Evolutionary conservation across 2,113 vertebrate species (phyloP).

Genomic region (Cochlearius cochlearius): DNA sequence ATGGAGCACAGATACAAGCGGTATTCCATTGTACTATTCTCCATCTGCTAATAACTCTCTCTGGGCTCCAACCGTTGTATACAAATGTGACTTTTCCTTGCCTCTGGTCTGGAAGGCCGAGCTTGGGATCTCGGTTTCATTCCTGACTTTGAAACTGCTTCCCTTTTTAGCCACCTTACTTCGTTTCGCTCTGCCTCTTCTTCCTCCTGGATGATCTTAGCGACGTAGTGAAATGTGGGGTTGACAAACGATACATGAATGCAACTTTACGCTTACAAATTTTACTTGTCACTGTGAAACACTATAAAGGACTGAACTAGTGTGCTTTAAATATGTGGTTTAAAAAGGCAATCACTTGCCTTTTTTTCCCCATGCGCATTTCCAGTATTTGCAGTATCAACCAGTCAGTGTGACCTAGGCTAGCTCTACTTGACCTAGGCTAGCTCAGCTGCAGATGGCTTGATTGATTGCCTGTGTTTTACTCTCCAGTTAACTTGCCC

Average conservation of each 20-base stretch:
- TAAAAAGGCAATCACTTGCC: background rate
- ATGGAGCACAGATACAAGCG: background rate
- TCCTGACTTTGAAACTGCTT: background rate
- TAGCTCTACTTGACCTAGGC: background rate
- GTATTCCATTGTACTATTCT: background rate
- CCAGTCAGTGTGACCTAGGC: background rate
- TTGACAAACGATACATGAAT: background rate
- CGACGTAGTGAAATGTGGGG: background rate
- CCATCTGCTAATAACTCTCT: background rate
- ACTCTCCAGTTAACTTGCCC: background rate
- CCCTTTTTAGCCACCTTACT: background rate
- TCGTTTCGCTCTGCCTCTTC: background rate
- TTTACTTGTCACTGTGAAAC: background rate
- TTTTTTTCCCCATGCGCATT: background rate
- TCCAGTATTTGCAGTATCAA: background rate
- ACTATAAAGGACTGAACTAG: background rate
- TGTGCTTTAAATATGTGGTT: background rate
- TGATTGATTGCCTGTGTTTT: background rate
- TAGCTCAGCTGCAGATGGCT: background rate
- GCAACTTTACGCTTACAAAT: background rate
- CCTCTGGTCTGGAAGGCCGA: background rate
- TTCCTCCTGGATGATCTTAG: background rate
- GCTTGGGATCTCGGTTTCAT: background rate
- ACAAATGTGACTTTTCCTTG: background rate
- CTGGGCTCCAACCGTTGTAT: background rate